Base-by-base conservation (phyloP, 1,140 invertebrate species). In the Zaprionus lachaisei region DNA sequence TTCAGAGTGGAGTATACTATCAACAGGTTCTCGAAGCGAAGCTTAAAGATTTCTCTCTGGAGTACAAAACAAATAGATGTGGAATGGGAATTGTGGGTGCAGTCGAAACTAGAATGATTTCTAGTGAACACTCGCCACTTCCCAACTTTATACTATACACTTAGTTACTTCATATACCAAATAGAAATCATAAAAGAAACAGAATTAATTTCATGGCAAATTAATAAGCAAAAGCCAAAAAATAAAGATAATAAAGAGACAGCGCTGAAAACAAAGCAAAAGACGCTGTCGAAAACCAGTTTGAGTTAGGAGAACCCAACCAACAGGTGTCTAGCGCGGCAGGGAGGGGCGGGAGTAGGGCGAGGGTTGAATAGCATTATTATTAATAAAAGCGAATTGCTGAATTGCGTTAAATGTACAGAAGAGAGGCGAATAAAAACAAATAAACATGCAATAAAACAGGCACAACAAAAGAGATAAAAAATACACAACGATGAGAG, bases 381-480 rank as follows among this genome's bases (percentile, higher is more conserved):
- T 80, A 87, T 83, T 87, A 87, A 89, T 80, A 87, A 76, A 79
- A 75, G 60, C 70, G 70, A 89, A 79, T 71, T 81, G 71, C 75
- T 67, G 70, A 83, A 79, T 73, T 81, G 68, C 74, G 80, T 83
- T 83, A 80, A 80, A 83, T 41, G 67, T 55, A 73, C 54, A 71
- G 41, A 41, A 54, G 31, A 54, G n/a, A n/a, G 7, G 15, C 0
- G 24, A 41, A 41, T 17, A 70, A 66, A 77, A 15, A 37, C 63
- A 54, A 69, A 69, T 5, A 15, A 66, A 75, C 51, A 78, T 44
- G 62, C 62, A 76, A 69, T 80, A 70, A 83, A 80, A 55, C n/a
- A 31, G 26, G 56, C 38, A 61, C 55, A 72, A 57, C 26, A 67
- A 77, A 49, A 58, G 17, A 70, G 57, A 81, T 85, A 76, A 85